These are phyloP conservation scores for Diceros bicornis DNA, from an alignment of 2,797 vertebrate genomes.

Conservation along the genomic window DNA sequence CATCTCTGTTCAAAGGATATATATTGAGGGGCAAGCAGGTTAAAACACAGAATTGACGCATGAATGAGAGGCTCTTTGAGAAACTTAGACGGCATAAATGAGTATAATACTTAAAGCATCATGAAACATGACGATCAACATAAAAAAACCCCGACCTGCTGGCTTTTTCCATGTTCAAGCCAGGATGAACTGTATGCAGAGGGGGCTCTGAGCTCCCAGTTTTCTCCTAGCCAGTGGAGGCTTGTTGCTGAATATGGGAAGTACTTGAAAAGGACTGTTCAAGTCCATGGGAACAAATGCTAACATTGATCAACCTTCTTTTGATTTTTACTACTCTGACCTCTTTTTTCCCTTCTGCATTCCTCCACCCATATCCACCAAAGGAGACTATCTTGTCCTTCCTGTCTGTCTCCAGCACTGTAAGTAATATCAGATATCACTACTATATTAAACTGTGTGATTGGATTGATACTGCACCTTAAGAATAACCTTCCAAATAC, in stretches of 20 bases:
- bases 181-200: background rate
- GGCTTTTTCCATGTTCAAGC: background rate
- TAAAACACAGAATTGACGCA: background rate
- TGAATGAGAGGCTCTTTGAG: background rate
- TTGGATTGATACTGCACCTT: background rate
- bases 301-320: background rate
- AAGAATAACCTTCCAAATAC: background rate
- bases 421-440: background rate
- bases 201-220: background rate
- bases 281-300: background rate
- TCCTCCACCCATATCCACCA: background rate
- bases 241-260: background rate
- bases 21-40: background rate
- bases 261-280: background rate
- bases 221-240: background rate
- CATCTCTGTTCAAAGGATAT: background rate
- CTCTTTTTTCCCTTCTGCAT: background rate
- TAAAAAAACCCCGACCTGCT: background rate
- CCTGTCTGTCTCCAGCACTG: background rate
- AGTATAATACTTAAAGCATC: background rate
- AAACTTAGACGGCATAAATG: background rate
- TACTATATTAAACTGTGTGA: background rate
- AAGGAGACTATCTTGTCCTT: background rate
- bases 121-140: background rate
- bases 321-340: background rate